Evolutionary conservation across 2,797 vertebrate species (phyloP).

Genomic region (Novumbra hubbsi): DNA sequence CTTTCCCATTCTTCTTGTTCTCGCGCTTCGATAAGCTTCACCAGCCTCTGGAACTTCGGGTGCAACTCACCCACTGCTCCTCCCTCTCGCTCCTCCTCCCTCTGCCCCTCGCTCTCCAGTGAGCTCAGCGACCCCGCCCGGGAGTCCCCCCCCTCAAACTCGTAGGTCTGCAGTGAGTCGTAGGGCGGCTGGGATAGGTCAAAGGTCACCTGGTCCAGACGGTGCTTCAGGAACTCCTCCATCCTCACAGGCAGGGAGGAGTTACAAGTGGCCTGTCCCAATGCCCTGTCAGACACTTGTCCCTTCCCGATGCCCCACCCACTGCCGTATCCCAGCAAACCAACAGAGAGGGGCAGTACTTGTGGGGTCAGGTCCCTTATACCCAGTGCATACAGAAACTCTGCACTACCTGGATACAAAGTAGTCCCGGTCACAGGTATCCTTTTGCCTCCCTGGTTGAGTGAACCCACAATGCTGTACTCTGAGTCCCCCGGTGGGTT

Average conservation of each 20-base stretch:
- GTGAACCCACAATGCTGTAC: constrained; percentile 72
- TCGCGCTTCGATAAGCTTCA: constrained; percentile 79
- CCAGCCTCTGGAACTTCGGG: constrained; percentile 83
- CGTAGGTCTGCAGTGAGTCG: constrained; percentile 90
- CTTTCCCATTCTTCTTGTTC: constrained; percentile 33
- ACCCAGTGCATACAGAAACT: constrained; percentile 57
- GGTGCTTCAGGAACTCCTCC: constrained; percentile 81
- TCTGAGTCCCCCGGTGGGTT: constrained; percentile 55
- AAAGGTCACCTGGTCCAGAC: constrained; percentile 81
- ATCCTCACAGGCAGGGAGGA: constrained; percentile 70
- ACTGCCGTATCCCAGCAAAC: constrained; percentile 51
- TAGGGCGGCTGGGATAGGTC: constrained; percentile 88
- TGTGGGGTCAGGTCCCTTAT: constrained; percentile 70
- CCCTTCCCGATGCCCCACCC: constrained; percentile 37
- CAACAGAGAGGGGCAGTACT: constrained; percentile 58
- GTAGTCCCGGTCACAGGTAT: constrained; percentile 49
- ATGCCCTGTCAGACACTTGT: constrained; percentile 5
- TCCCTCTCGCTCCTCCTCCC: constrained; percentile 48
- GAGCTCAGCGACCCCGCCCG: constrained; percentile 85
- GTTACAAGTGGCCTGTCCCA: background rate
- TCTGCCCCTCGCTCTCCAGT: constrained; percentile 76
- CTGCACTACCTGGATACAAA: constrained; percentile 49
- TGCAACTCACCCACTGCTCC: constrained; percentile 73
- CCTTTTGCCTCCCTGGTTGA: constrained; percentile 55
- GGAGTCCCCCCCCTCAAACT: constrained; percentile 85